Conservation (phyloP, 2,888 invertebrate species). For the Nyleta sp. region DNA sequence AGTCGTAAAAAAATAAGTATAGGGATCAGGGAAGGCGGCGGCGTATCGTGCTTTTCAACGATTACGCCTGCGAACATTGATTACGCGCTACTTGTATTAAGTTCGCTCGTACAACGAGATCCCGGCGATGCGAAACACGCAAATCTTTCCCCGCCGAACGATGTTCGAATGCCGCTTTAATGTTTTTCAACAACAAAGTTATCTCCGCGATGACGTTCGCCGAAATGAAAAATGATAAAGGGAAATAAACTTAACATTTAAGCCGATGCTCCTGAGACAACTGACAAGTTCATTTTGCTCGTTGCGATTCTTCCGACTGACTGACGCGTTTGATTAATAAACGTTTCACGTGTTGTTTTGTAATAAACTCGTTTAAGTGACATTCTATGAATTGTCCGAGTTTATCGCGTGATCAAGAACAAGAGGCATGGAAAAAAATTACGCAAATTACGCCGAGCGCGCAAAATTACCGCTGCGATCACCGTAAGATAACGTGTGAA, state of each 20-base stretch:
- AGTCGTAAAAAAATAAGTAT: slow-evolving; percentile 32
- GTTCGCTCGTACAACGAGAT: slow-evolving; percentile 25
- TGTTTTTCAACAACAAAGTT: slow-evolving; percentile 20
- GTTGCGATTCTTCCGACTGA: slow-evolving; percentile 5
- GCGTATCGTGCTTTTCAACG: slow-evolving; percentile 44
- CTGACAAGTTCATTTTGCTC: slow-evolving; percentile 28
- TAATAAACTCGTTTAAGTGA: slow-evolving; percentile 35
- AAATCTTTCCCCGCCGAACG: slow-evolving; percentile 1
- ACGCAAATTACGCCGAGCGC: slow-evolving; percentile 2
- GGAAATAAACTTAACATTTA: slow-evolving; percentile 1
- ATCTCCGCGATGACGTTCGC: slow-evolving; percentile 10
- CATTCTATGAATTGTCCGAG: slow-evolving; percentile 3
- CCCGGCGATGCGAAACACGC: slow-evolving; percentile 42
- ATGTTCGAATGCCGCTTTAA: slow-evolving; percentile 3
- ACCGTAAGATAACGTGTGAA: too few relatives aligned
- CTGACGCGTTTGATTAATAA: slow-evolving; percentile 44
- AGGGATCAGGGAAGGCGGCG: slow-evolving; percentile 10
- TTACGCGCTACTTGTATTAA: slow-evolving; percentile 45
- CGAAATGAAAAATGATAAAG: slow-evolving; percentile 28
- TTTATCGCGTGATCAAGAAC: slow-evolving; percentile 22
- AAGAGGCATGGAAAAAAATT: not conserved
- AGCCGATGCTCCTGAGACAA: not conserved
- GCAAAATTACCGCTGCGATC: slow-evolving; percentile 5
- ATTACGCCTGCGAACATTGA: slow-evolving; percentile 38
- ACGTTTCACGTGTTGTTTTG: slow-evolving; percentile 41